phyloP scores from a whole-genome alignment of 2,113 vertebrate species.

The Chitala chitala region DNA sequence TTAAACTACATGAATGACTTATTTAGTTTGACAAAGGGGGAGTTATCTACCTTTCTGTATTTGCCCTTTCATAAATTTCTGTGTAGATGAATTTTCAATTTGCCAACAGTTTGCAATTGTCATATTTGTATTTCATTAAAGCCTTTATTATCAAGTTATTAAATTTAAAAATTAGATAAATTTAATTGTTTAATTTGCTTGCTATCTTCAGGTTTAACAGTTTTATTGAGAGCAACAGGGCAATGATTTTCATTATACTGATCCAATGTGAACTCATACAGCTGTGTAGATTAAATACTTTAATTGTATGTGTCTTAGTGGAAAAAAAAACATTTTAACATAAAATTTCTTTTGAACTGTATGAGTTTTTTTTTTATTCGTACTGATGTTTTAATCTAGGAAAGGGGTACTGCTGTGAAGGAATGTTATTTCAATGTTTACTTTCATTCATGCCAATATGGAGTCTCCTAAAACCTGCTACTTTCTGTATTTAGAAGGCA shows the following conservation, averaged over 20 bases:
- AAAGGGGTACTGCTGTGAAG: too few species aligned
- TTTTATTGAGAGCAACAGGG: constrained; percentile 16
- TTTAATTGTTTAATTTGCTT: constrained; percentile 29
- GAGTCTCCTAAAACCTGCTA: too few species aligned
- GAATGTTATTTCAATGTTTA: too few species aligned
- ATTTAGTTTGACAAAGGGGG: not conserved
- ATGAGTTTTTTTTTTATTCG: too few species aligned
- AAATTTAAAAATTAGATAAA: constrained; percentile 23
- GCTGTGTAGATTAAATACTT: not conserved
- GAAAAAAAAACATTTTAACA: too few species aligned
- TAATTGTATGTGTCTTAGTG: not conserved
- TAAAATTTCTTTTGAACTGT: too few species aligned
- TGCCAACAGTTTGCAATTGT: constrained; percentile 11
- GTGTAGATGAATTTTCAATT: not conserved
- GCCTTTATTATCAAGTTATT: constrained; percentile 23
- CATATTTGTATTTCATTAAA: constrained; percentile 20
- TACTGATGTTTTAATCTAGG: too few species aligned
- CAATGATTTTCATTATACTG: constrained; percentile 33
- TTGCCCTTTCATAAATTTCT: not conserved
- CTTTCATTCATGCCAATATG: too few species aligned
- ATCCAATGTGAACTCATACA: constrained; percentile 18
- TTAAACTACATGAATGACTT: not conserved
- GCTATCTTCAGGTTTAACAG: constrained; percentile 4
- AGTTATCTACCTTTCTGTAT: not conserved
- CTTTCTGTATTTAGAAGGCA: too few species aligned